Evolutionary conservation across 1,140 invertebrate genomes (phyloP).

Genomic region (Drosophila seguyi): DNA sequence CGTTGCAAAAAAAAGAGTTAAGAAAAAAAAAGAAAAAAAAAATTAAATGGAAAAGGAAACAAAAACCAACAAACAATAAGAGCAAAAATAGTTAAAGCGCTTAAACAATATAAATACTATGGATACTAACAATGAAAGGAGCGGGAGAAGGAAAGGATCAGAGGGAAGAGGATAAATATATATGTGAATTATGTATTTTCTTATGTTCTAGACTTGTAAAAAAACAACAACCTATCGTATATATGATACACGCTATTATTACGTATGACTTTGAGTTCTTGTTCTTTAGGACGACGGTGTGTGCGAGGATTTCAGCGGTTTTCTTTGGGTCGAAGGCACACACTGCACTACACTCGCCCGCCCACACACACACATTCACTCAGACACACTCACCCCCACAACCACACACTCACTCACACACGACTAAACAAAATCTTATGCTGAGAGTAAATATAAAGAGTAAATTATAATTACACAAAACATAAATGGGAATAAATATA

Average conservation of each 20-base stretch:
- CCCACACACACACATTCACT: constrained; percentile 14
- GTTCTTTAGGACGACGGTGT: constrained; percentile 59
- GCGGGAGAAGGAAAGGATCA: constrained; percentile 8
- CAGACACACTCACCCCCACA: constrained; percentile 14
- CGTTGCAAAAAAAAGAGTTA: constrained; percentile 39
- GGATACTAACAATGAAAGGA: constrained; percentile 51
- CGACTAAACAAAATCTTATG: constrained; percentile 80
- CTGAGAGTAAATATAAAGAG: constrained; percentile 75
- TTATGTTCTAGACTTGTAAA: constrained; percentile 80
- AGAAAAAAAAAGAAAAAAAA: constrained; percentile 19
- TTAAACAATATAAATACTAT: constrained; percentile 76
- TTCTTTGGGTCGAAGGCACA: constrained; percentile 53
- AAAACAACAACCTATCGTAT: constrained; percentile 65
- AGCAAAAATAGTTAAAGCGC: constrained; percentile 67
- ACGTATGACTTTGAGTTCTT: constrained; percentile 64
- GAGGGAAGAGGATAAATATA: constrained; percentile 46
- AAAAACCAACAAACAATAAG: constrained; percentile 47
- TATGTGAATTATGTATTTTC: constrained; percentile 77
- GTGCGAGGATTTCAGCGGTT: constrained; percentile 65
- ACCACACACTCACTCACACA: constrained; percentile 44
- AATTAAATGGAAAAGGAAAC: constrained; percentile 13
- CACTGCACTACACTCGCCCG: constrained; percentile 36
- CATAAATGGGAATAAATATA: constrained; percentile 73
- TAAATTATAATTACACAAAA: constrained; percentile 76
- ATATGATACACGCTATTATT: constrained; percentile 56